These are phyloP conservation scores for Pinctada fucata DNA, from an alignment of 2,888 invertebrate genomes.

Conservation along the genomic window DNA sequence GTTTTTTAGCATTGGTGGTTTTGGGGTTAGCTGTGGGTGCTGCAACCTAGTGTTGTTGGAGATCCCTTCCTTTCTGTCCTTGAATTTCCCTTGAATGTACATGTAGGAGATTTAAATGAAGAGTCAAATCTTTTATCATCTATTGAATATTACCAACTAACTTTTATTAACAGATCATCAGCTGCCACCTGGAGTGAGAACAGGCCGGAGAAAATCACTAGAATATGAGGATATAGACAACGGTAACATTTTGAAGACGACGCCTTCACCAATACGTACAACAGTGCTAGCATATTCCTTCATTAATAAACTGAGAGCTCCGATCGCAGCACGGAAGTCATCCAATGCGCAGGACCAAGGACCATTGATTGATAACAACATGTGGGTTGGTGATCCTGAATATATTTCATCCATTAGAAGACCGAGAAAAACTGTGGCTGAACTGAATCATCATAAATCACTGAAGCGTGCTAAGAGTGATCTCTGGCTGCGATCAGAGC, in stretches of 20 bases:
- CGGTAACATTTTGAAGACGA: not conserved
- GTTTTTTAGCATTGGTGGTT: too few relatives aligned
- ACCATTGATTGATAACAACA: not conserved
- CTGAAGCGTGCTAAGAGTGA: slow-evolving; percentile 29
- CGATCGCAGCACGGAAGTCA: slow-evolving; percentile 1
- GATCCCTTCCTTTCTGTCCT: too few relatives aligned
- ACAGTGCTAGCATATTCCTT: slow-evolving; percentile 33
- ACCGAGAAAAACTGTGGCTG: slow-evolving; percentile 30
- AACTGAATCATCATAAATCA: slow-evolving; percentile 26
- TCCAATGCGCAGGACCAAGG: not conserved
- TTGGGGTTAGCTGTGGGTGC: too few relatives aligned
- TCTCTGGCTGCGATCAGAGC: not conserved
- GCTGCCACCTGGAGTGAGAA: not conserved
- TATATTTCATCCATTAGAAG: slow-evolving; percentile 29
- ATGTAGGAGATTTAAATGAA: too few relatives aligned
- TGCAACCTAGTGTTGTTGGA: too few relatives aligned
- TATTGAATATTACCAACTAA: too few relatives aligned
- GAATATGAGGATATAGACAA: slow-evolving; percentile 31
- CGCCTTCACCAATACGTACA: slow-evolving; percentile 17
- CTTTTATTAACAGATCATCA: not conserved
- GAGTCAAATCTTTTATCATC: too few relatives aligned
- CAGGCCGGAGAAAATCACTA: slow-evolving; percentile 13
- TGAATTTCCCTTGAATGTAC: too few relatives aligned
- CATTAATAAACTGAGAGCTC: slow-evolving; percentile 31
- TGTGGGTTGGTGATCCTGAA: slow-evolving; percentile 33